These are phyloP conservation scores for Microtus montanus DNA, from an alignment of 2,113 vertebrate species.

Conservation along the genomic window DNA sequence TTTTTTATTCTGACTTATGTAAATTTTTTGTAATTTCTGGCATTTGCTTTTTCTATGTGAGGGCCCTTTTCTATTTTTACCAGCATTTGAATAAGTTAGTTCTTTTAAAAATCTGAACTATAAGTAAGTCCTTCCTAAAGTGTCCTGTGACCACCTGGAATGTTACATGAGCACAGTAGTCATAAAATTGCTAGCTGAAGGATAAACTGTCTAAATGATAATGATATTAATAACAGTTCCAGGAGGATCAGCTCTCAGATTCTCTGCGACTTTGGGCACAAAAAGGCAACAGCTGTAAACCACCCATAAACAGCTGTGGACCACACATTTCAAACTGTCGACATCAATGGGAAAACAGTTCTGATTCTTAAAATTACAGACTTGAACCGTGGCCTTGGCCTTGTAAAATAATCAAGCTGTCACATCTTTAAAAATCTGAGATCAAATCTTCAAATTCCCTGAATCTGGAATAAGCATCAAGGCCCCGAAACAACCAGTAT, in stretches of 20 bases:
- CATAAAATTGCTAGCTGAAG: slow-evolving; percentile 46
- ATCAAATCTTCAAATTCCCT: slow-evolving; percentile 71
- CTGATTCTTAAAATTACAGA: slow-evolving; percentile 72
- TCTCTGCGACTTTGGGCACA: slow-evolving; percentile 4
- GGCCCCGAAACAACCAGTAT: slow-evolving; percentile 26
- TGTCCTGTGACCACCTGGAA: background rate
- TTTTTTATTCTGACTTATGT: background rate
- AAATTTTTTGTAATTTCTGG: slow-evolving; percentile 41
- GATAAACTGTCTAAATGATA: slow-evolving; percentile 57
- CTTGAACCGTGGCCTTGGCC: slow-evolving; percentile 58
- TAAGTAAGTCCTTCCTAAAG: slow-evolving; percentile 28
- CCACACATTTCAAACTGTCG: slow-evolving; percentile 75
- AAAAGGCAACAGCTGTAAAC: slow-evolving; percentile 72
- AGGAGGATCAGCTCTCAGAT: slow-evolving; percentile 33
- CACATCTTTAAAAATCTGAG: slow-evolving; percentile 68
- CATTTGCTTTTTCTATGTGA: background rate
- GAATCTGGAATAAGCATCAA: slow-evolving; percentile 68
- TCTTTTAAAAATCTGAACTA: slow-evolving; percentile 33
- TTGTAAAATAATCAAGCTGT: slow-evolving; percentile 79
- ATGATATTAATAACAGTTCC: slow-evolving; percentile 62
- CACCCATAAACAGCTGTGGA: slow-evolving; percentile 54
- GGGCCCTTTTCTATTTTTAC: slow-evolving; percentile 47
- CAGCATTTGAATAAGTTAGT: slow-evolving; percentile 2
- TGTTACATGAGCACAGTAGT: background rate
- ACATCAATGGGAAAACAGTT: slow-evolving; percentile 68